These are phyloP conservation scores for Phengaris arion DNA, from an alignment of 2,888 invertebrate genomes.

Conservation along the genomic window DNA sequence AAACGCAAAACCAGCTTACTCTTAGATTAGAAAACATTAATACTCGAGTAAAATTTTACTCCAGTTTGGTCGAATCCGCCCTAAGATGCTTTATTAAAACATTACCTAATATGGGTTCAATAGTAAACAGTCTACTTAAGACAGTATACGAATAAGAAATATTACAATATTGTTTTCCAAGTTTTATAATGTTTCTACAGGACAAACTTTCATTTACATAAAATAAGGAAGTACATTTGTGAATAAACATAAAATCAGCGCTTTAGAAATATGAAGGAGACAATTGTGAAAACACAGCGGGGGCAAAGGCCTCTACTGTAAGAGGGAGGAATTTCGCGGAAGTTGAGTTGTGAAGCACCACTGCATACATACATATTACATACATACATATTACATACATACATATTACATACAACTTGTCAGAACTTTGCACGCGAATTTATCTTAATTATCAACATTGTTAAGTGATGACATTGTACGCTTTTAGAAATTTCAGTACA, in stretches of 20 bases:
- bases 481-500: no score
- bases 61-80: no score
- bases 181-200: background rate
- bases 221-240: background rate
- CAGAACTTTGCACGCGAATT: background rate
- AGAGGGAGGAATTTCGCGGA: background rate
- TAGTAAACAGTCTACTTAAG: no score
- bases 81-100: no score
- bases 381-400: no score
- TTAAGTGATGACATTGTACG: background rate
- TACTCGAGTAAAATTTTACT: no score
- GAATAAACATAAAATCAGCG: constrained; percentile 1
- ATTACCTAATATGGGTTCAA: no score
- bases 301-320: background rate
- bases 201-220: background rate
- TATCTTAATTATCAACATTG: background rate
- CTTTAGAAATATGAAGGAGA: background rate
- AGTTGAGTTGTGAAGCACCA: constrained; percentile 1
- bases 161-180: no score
- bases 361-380: background rate
- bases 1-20: no score
- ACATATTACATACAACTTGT: background rate
- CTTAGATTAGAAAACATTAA: no score
- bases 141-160: no score
- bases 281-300: background rate